Base-by-base conservation (phyloP, 2,113 vertebrate species). In the Tragelaphus buxtoni region DNA sequence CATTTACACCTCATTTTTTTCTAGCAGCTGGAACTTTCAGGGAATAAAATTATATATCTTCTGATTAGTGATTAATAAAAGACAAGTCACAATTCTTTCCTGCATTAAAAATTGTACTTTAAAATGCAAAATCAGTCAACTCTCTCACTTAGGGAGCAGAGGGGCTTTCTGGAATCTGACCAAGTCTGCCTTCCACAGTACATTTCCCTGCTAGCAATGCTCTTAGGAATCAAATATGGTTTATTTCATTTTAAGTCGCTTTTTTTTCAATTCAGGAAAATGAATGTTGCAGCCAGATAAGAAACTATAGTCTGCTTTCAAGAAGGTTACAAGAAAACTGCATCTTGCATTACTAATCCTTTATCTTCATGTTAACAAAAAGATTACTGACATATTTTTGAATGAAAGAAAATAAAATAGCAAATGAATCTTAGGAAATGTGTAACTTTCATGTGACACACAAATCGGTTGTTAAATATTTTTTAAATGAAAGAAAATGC, bases 271-370 rank as follows among this genome's bases (percentile, higher is more conserved):
- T 98, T 96, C 98, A 97, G 96, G 97, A 98, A 99, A 99, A 99
- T 99, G 99, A 99, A 99, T 99, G 98, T 99, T 99, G 98, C 96
- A 98, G 97, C 94, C 98, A 98, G 99, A 99, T 99, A 99, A 99
- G 98, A 99, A 99, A 99, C 98, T 99, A 99, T 98, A 99, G 98
- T 98, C 98, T 98, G 98, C 99, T 99, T 99, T 99, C 98, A 99
- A 98, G 98, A 98, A 99, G 98, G 98, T 99, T 99, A 99, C 98
- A 98, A 98, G 98, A 99, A 99, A 99, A 98, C 98, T 98, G 98
- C 98, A 99, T 99, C 98, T 99, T 99, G 98, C 98, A 99, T 99
- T 99, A 98, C 98, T 99, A 99, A 99, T 99, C 98, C 99, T 99
- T 99, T 99, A 99, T 99, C 99, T 99, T 98, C 98, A 98, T 99